Evolutionary conservation across 2,888 invertebrate species (phyloP).

Genomic region (Apamea epomidion): DNA sequence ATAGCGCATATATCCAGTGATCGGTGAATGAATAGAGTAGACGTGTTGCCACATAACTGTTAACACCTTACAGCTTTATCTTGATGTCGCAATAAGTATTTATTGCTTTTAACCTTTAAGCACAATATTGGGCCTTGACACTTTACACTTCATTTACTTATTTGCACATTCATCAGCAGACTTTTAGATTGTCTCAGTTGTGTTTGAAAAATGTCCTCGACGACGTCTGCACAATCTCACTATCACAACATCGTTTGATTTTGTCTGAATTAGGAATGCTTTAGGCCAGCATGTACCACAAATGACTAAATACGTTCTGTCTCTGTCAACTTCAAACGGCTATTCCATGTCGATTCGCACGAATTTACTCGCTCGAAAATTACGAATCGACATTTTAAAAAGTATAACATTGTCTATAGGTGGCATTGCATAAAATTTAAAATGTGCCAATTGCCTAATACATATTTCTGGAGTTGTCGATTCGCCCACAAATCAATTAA

Average conservation of each 20-base stretch:
- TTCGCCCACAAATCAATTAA: not conserved
- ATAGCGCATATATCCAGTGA: not conserved
- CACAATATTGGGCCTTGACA: conserved; percentile 43
- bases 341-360: too few species aligned
- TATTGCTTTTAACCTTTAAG: conserved; percentile 36
- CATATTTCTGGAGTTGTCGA: not conserved
- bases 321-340: not conserved
- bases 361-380: too few species aligned
- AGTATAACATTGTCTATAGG: too few species aligned
- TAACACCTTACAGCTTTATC: conserved; percentile 9
- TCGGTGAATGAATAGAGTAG: not conserved
- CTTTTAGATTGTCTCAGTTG: not conserved
- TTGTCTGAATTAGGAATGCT: not conserved
- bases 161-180: conserved; percentile 44
- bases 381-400: too few species aligned
- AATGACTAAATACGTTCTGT: not conserved
- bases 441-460: too few species aligned
- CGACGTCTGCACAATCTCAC: not conserved
- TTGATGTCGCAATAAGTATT: conserved; percentile 31
- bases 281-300: not conserved
- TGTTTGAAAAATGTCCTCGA: conserved; percentile 2
- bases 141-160: conserved; percentile 42
- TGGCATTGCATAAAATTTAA: too few species aligned
- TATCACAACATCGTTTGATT: not conserved
- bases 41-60: conserved; percentile 34